phyloP scores from a whole-genome alignment of 2,888 invertebrate species.

The Chrysolina haemoptera region DNA sequence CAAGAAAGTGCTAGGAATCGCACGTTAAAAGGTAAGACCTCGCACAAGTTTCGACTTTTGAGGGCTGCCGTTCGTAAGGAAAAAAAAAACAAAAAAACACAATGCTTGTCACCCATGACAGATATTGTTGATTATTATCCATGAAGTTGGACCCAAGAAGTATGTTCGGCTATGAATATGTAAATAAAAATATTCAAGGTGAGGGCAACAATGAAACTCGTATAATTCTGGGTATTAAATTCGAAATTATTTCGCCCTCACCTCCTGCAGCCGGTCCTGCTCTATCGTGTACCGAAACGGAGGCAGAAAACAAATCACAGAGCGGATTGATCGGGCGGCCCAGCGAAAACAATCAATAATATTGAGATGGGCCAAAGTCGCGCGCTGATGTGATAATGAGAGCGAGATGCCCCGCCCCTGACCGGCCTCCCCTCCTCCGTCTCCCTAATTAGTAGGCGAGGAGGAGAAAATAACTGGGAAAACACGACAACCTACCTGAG shows the following conservation, averaged over 20 bases:
- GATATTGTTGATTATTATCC: too few species aligned
- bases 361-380: constrained; percentile 69
- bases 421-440: constrained; percentile 3
- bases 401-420: constrained; percentile 61
- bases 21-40: too few species aligned
- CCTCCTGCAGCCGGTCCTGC: neutral
- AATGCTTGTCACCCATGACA: too few species aligned
- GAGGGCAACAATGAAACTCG: too few species aligned
- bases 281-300: neutral
- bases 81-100: too few species aligned
- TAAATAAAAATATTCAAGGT: too few species aligned
- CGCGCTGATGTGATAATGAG: constrained; percentile 56
- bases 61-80: too few species aligned
- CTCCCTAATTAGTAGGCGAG: constrained; percentile 50
- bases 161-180: too few species aligned
- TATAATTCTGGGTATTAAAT: too few species aligned
- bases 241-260: neutral
- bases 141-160: too few species aligned
- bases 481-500: constrained; percentile 67
- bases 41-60: too few species aligned
- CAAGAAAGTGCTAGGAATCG: too few species aligned
- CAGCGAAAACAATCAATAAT: constrained; percentile 72
- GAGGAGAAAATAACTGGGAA: constrained; percentile 69
- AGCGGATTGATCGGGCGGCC: constrained; percentile 61
- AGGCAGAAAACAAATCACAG: constrained; percentile 49